phyloP scores from a whole-genome alignment of 2,888 invertebrate genomes.

The Tinea trinotella region DNA sequence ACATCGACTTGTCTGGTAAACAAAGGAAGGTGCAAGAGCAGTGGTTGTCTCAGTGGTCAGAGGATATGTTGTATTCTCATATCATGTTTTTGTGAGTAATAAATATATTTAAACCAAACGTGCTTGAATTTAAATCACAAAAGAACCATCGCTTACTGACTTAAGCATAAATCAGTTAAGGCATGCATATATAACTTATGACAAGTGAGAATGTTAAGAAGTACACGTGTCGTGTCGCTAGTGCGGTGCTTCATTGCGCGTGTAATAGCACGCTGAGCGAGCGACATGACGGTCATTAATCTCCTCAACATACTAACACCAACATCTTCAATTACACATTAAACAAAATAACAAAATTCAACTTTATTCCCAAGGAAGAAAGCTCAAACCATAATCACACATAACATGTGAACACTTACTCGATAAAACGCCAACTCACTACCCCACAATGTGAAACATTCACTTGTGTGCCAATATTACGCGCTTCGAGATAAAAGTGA shows the following conservation, averaged over 20 bases:
- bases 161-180: background rate
- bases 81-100: no score
- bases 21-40: no score
- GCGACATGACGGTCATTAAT: slow-evolving; percentile 59
- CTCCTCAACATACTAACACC: slow-evolving; percentile 41
- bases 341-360: background rate
- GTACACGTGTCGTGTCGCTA: slow-evolving; percentile 14
- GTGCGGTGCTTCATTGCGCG: slow-evolving; percentile 47
- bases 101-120: no score
- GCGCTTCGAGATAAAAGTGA: slow-evolving; percentile 20
- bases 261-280: slow-evolving; percentile 59
- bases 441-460: slow-evolving; percentile 47
- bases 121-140: no score
- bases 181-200: slow-evolving; percentile 13
- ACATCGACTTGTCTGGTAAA: no score
- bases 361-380: background rate
- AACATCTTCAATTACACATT: slow-evolving; percentile 6
- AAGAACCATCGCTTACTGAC: no score
- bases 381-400: background rate
- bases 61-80: no score
- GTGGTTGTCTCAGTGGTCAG: no score
- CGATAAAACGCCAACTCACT: slow-evolving; percentile 67
- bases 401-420: slow-evolving; percentile 28
- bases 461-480: slow-evolving; percentile 29
- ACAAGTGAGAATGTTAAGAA: slow-evolving; percentile 16